Conservation (phyloP, 2,113 vertebrate genomes). For the Neogobius melanostomus region DNA sequence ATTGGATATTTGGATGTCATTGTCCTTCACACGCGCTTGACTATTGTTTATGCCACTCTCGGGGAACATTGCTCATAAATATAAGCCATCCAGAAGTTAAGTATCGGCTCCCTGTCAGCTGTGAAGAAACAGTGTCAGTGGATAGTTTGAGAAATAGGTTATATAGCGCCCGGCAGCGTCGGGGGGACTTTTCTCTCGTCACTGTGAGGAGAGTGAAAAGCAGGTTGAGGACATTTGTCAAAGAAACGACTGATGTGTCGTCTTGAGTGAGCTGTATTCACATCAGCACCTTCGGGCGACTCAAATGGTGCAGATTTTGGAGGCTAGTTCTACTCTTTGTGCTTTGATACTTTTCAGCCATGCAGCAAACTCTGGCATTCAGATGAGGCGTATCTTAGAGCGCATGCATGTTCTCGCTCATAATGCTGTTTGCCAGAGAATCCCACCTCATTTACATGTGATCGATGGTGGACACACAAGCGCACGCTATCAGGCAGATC, state of each 20-base stretch:
- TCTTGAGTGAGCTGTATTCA: constrained; percentile 26
- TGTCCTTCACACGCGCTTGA: constrained; percentile 36
- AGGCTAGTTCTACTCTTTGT: constrained; percentile 31
- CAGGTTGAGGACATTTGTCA: constrained; percentile 46
- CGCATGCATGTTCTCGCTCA: no score
- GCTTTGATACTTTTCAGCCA: constrained; percentile 1
- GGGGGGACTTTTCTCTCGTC: constrained; percentile 6
- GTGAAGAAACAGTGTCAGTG: constrained; percentile 15
- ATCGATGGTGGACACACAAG: no score
- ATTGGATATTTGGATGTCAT: constrained; percentile 43
- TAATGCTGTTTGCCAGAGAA: no score
- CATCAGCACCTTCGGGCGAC: constrained; percentile 34
- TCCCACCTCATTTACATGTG: no score
- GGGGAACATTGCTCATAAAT: constrained; percentile 56
- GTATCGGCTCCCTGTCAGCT: constrained; percentile 30
- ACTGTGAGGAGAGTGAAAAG: constrained; percentile 37
- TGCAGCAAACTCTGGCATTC: background rate
- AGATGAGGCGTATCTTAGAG: background rate
- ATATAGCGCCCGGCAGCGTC: constrained; percentile 11
- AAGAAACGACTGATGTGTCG: constrained; percentile 32
- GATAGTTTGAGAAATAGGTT: constrained; percentile 28
- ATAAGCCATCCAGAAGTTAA: constrained; percentile 24
- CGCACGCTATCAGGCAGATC: no score
- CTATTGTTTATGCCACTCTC: constrained; percentile 49
- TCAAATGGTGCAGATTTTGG: constrained; percentile 26